phyloP scores from a whole-genome alignment of 2,113 vertebrate genomes.

The Percopsis transmontana region DNA sequence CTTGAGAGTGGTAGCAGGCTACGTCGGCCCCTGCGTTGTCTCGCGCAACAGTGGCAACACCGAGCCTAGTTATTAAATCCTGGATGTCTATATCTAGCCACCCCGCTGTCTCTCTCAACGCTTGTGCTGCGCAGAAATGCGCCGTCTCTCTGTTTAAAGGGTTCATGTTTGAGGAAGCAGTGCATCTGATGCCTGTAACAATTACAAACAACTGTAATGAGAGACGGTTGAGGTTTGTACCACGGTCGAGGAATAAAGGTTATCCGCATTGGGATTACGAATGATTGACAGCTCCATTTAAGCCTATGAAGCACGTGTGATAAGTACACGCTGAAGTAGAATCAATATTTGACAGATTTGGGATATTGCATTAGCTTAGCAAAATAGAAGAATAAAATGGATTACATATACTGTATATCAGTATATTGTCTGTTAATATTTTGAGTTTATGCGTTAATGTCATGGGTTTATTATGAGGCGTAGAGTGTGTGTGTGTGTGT shows the following conservation, averaged over 20 bases:
- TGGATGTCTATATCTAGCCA: slow-evolving; percentile 51
- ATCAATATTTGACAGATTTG: too few species aligned
- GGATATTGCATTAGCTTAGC: not conserved
- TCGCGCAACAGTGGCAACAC: slow-evolving; percentile 52
- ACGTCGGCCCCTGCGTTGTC: slow-evolving; percentile 27
- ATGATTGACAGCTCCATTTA: too few species aligned
- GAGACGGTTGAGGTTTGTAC: too few species aligned
- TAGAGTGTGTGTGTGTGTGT: not conserved
- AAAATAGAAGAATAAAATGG: not conserved
- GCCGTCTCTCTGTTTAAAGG: too few species aligned
- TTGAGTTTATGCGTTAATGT: not conserved
- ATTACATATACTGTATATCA: not conserved
- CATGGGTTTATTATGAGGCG: not conserved
- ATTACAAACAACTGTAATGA: too few species aligned
- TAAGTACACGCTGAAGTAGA: too few species aligned
- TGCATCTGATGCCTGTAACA: too few species aligned
- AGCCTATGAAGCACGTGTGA: too few species aligned
- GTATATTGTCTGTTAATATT: not conserved
- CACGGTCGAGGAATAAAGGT: too few species aligned
- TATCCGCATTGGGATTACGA: too few species aligned
- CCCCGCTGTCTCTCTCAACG: slow-evolving; percentile 13
- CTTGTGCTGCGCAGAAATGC: too few species aligned
- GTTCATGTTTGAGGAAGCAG: too few species aligned
- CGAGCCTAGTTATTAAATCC: slow-evolving; percentile 52
- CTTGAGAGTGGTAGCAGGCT: slow-evolving; percentile 86